phyloP scores from a whole-genome alignment of 2,113 vertebrate species.

The Nestor notabilis region DNA sequence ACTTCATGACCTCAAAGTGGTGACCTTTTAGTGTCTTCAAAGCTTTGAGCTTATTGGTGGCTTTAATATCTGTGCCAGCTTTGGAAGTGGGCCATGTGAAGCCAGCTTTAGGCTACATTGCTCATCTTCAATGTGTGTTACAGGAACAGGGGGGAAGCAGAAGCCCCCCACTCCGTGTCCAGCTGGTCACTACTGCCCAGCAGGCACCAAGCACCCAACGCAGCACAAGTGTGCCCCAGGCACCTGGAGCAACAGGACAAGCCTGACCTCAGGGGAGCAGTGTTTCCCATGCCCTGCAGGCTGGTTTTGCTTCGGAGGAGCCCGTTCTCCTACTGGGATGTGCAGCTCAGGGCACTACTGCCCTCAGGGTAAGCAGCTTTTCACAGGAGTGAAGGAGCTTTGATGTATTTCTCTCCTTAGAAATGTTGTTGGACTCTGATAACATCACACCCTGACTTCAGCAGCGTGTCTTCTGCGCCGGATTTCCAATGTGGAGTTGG shows the following conservation, averaged over 20 bases:
- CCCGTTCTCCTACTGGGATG: slow-evolving; percentile 75
- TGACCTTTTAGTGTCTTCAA: not conserved
- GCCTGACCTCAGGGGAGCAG: slow-evolving; percentile 71
- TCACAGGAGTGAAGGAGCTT: accelerated
- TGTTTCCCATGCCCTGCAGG: slow-evolving; percentile 79
- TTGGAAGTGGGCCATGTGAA: accelerated
- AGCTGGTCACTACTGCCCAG: slow-evolving; percentile 86
- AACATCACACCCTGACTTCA: accelerated
- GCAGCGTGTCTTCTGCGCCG: accelerated
- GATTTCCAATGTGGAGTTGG: not conserved
- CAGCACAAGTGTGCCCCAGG: slow-evolving; percentile 87
- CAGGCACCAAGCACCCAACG: slow-evolving; percentile 80
- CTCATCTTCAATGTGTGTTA: not conserved
- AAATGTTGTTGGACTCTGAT: not conserved
- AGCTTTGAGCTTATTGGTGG: not conserved
- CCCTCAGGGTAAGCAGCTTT: slow-evolving; percentile 74
- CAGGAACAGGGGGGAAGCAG: slow-evolving; percentile 83
- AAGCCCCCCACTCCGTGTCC: slow-evolving; percentile 82
- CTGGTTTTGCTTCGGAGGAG: slow-evolving; percentile 84
- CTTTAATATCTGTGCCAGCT: not conserved
- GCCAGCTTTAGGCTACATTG: accelerated
- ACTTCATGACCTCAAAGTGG: not conserved
- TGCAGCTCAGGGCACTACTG: slow-evolving; percentile 88
- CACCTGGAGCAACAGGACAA: slow-evolving; percentile 83
- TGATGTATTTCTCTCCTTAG: accelerated